Evolutionary conservation across 2,113 vertebrate genomes (phyloP), one percentile per base, ranked within the genome.

Genomic region (Phocoena sinus): DNA sequence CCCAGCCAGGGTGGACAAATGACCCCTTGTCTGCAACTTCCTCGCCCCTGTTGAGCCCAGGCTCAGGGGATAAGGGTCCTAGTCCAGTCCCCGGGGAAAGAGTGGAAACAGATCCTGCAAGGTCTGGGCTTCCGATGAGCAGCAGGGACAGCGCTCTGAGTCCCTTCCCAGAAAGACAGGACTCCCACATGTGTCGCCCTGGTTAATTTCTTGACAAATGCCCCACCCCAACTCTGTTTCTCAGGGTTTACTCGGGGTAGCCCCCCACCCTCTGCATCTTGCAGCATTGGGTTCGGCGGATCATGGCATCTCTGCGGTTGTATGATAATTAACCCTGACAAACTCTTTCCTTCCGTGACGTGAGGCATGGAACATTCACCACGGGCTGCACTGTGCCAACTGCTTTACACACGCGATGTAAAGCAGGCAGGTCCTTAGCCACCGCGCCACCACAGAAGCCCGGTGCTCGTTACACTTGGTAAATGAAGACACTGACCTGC

Each of bases 1-100:
- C 86, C 74, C 41, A 6, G 62, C 3, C 2, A 6, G 80, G 21
- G 26, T 47, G 76, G 97, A 98, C 97, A 97, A 97, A 96, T 95
- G 82, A 23, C 47, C 44, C 56, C 83, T 87, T 97, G 86, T 97
- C 68, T 96, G 68, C 50, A 94, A 36, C 53, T 70, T 80, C 67
- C 60, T 84, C 0, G 4, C 26, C 65, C 73, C 50, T 6, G 6
- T 9, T 26, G 89, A 53, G 56, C 83, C 73, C 58, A 74, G 83
- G 41, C 94, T 84, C 31, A 12, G 71, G 70, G 60, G 25, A 18
- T 33, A 36, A 71, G 31, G 33, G 73, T 47, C 18, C 44, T 50
- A 28, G 17, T 50, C 12, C 0, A 3, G 56, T 47, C 77, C 50
- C 44, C 2, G 36, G n/a, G 86, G n/a, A 25, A 79, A 67, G 65